phyloP scores from a whole-genome alignment of 1,140 invertebrate genomes.

The Tetramorium simillimum region DNA sequence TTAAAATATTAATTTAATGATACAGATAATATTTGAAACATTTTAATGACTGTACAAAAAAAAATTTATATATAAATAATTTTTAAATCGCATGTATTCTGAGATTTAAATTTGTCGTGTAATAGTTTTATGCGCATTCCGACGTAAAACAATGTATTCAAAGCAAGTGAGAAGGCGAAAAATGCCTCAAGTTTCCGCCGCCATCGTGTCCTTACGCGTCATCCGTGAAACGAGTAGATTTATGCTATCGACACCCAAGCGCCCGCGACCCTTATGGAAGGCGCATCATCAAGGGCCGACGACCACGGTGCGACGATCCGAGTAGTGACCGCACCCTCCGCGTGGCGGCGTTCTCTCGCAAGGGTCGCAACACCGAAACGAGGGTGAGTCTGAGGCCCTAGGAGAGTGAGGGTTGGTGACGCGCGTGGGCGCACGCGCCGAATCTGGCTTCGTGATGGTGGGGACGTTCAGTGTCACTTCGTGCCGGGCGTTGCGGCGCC shows the following conservation, averaged over 20 bases:
- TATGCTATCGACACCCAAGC: slow-evolving; percentile 22
- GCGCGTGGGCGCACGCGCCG: slow-evolving; percentile 69
- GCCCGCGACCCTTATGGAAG: slow-evolving; percentile 24
- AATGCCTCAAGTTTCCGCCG: background rate
- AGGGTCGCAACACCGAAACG: slow-evolving; percentile 39
- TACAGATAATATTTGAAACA: background rate
- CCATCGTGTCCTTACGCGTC: slow-evolving; percentile 21
- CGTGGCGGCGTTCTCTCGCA: slow-evolving; percentile 64
- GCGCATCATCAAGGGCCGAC: slow-evolving; percentile 31
- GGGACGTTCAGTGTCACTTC: slow-evolving; percentile 80
- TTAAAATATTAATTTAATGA: background rate
- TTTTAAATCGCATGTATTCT: background rate
- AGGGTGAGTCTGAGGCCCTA: background rate
- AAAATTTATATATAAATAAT: background rate
- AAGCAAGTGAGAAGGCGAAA: background rate
- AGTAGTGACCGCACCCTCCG: slow-evolving; percentile 67
- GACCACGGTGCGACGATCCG: slow-evolving; percentile 26
- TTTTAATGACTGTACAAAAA: background rate
- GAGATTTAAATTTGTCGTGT: background rate
- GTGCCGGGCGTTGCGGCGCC: slow-evolving; percentile 82
- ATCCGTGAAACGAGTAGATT: slow-evolving; percentile 24
- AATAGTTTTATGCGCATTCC: background rate
- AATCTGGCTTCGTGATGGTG: slow-evolving; percentile 54
- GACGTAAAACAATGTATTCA: background rate
- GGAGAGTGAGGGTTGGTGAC: slow-evolving; percentile 36